Conservation (phyloP, 2,797 vertebrate genomes). For the Peromyscus nudipes region DNA sequence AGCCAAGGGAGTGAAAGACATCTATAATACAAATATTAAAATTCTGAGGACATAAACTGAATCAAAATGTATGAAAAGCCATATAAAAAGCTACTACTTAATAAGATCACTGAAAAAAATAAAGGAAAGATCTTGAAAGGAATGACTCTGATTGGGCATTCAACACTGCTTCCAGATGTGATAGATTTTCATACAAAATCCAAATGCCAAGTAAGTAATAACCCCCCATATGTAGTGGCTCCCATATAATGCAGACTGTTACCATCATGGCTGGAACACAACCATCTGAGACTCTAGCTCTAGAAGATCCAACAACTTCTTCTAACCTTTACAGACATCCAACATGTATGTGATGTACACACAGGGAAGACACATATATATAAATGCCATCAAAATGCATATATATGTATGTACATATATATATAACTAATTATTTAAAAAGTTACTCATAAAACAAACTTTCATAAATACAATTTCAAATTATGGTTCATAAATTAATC, state of each 20-base stretch:
- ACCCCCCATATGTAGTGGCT: background rate
- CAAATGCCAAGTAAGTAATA: background rate
- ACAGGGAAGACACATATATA: background rate
- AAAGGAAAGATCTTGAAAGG: no score
- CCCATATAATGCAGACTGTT: background rate
- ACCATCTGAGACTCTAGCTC: background rate
- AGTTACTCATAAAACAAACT: background rate
- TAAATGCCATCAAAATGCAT: background rate
- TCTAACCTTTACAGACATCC: background rate
- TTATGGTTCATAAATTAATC: background rate
- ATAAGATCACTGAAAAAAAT: no score
- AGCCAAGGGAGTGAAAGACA: no score
- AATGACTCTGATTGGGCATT: no score
- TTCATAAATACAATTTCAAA: background rate
- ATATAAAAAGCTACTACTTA: no score
- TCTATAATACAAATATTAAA: no score
- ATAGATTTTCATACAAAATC: background rate
- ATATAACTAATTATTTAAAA: background rate
- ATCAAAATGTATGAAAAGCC: no score
- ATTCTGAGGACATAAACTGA: no score
- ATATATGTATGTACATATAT: no score
- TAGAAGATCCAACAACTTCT: background rate
- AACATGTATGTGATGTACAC: background rate
- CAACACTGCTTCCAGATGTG: no score
- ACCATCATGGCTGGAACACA: background rate